Base-by-base conservation (phyloP, 2,113 vertebrate species). In the Nibea albiflora region DNA sequence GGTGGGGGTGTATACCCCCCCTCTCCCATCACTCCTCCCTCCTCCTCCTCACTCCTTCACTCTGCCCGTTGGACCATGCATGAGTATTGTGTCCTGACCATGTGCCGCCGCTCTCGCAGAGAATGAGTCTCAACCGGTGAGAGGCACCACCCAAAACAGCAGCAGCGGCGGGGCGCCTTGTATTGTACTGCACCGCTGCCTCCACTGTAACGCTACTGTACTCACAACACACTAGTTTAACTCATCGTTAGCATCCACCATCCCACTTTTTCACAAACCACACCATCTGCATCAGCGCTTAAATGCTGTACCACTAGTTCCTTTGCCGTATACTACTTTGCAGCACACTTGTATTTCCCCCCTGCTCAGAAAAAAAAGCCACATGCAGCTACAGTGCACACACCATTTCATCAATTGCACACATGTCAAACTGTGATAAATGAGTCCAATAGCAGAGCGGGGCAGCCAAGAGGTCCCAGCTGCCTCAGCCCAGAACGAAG, bases 91-190 rank as follows among this genome's bases (percentile, higher is more conserved):
- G 76, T 83, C 61, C 76, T 84, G 80, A 86, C 83, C 91, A 94
- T 89, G 92, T 90, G 87, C 88, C 83, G 65, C 84, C 81, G 4
- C 82, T 91, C 84, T 64, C 75, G 71, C 47, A 49, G 67, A 70
- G 60, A 83, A 81, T 71, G 69, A 77, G 76, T 56, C 68, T 76
- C 8, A 5, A 44, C 57, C 19, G 20, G 73, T 83, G 73, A 66
- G 64, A 85, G 85, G 83, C 89, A 86, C 82, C 89, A 88, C 89
- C 89, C 89, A 83, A 86, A 89, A 84, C 88, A 86, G 67, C 79
- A 73, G 80, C 69, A 81, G 68, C 10, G 10, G 68, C 10, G 10
- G 81, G 62, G 17, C 78, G 57, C 63, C 63, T 61, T 31, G 46
- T 28, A 39, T 67, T 76, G 70, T 61, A 44, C 56, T 56, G n/a